A percentile compares a stretch with the other conserved stretches of the same genome.
Conservation (phyloP, 2,888 invertebrate species). For the Archaeoteleia sp. region DNA sequence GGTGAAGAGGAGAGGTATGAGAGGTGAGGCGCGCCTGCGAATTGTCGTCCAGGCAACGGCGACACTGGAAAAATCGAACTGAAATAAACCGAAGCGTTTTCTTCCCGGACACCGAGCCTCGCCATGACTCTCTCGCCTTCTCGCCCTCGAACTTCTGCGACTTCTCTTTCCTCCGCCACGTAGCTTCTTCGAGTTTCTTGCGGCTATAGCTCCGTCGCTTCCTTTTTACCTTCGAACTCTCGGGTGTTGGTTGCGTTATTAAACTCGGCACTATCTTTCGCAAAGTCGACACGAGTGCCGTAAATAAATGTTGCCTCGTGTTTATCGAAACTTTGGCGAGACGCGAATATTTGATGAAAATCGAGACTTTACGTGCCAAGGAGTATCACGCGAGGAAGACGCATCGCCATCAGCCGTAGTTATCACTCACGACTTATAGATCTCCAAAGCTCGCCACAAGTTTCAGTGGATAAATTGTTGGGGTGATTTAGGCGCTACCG, state of each 20-base stretch:
- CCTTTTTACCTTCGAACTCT: constrained; percentile 27
- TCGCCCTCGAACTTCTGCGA: constrained; percentile 16
- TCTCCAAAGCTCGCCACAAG: constrained; percentile 72
- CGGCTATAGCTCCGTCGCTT: constrained; percentile 11
- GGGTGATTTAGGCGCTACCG: constrained; percentile 72
- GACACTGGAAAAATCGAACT: constrained; percentile 75
- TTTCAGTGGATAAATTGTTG: constrained; percentile 74
- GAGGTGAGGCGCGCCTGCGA: constrained; percentile 73
- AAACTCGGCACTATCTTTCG: constrained; percentile 40
- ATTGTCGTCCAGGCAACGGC: constrained; percentile 73
- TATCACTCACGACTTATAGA: constrained; percentile 62
- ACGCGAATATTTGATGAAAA: constrained; percentile 44
- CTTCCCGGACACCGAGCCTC: constrained; percentile 58
- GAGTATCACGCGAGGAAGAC: constrained; percentile 8
- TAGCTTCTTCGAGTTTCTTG: constrained; percentile 2
- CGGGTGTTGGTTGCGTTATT: constrained; percentile 23
- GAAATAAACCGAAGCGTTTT: constrained; percentile 74
- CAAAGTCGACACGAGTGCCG: constrained; percentile 33
- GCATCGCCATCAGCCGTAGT: constrained; percentile 14
- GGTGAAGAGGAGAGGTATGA: constrained; percentile 55
- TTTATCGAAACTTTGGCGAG: constrained; percentile 41
- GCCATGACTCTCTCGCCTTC: constrained; percentile 52
- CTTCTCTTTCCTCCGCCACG: constrained; percentile 3
- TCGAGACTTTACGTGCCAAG: constrained; percentile 32
- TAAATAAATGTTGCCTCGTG: constrained; percentile 41